Evolutionary conservation across 2,888 invertebrate genomes (phyloP).

Genomic region (Orthosia incerta): DNA sequence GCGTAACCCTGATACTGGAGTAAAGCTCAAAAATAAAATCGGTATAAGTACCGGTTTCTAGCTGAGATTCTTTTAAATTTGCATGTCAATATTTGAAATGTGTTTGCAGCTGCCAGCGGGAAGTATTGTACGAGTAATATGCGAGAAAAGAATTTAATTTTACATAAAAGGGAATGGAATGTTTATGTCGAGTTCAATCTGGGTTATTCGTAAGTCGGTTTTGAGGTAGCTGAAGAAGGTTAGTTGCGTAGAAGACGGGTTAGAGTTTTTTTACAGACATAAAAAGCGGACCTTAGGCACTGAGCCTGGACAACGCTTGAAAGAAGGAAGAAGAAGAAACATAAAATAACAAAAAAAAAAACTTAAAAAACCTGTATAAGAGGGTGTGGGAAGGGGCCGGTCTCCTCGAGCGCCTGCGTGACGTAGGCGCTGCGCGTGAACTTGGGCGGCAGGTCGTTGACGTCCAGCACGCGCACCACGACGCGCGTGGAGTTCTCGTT

Average conservation of each 20-base stretch:
- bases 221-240: conserved; percentile 37
- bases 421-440: conserved; percentile 94
- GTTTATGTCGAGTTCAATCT: conserved; percentile 28
- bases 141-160: conserved; percentile 45
- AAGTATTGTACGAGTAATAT: conserved; percentile 36
- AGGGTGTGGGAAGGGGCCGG: conserved; percentile 93
- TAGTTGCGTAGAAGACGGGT: conserved; percentile 26
- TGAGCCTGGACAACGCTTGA: conserved; percentile 2
- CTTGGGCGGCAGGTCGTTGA: conserved; percentile 97
- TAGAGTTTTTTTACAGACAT: conserved; percentile 7
- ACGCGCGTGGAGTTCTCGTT: conserved; percentile 97
- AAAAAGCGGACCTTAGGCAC: background rate
- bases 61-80: conserved; percentile 49
- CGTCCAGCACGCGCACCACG: conserved; percentile 95
- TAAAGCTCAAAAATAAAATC: conserved; percentile 44
- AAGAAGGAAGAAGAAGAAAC: conserved; percentile 25
- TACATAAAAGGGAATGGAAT: conserved; percentile 31
- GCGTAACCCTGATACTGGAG: conserved; percentile 30
- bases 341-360: conserved; percentile 70
- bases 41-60: conserved; percentile 46
- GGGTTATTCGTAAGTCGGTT: conserved; percentile 20
- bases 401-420: conserved; percentile 94
- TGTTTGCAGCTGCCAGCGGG: conserved; percentile 42
- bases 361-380: conserved; percentile 93
- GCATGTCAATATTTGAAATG: conserved; percentile 54